Percentiles rank a stretch among this genome's conserved stretches.
Evolutionary conservation across 2,113 vertebrate genomes (phyloP).

Genomic region (Capreolus pygargus): DNA sequence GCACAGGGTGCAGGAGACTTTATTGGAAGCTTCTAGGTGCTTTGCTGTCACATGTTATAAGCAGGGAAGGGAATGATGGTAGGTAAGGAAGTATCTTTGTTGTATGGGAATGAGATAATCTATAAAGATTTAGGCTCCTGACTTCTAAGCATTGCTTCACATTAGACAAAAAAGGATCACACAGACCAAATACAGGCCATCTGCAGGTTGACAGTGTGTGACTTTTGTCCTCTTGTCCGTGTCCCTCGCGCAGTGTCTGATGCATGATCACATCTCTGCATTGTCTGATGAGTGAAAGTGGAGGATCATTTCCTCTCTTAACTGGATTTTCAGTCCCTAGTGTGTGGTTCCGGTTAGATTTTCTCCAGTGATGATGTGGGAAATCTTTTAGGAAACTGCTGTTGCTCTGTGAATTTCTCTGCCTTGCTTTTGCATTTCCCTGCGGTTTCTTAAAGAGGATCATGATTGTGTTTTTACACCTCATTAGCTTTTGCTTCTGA

Average conservation of each 20-base stretch:
- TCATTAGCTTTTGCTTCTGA: slow-evolving; percentile 17
- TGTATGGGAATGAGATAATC: neutral
- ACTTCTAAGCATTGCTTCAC: neutral
- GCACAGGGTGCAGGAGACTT: neutral
- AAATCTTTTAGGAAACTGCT: neutral
- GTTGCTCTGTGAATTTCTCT: neutral
- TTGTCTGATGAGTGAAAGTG: neutral
- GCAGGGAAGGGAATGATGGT: neutral
- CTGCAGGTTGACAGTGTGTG: neutral
- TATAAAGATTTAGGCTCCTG: neutral
- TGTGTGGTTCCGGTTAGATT: neutral
- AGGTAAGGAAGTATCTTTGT: neutral
- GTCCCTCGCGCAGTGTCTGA: too few relatives aligned
- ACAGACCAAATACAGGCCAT: neutral
- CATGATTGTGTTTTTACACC: neutral
- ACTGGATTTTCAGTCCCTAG: neutral
- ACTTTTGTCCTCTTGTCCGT: neutral
- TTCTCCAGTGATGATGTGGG: neutral
- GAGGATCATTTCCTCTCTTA: neutral
- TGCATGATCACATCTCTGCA: neutral
- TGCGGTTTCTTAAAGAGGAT: neutral
- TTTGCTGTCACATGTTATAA: neutral
- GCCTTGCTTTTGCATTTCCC: neutral
- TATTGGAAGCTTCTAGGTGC: neutral
- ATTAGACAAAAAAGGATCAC: neutral